Conservation (phyloP, 2,888 invertebrate genomes). For the Stenchaetothrips biformis region DNA sequence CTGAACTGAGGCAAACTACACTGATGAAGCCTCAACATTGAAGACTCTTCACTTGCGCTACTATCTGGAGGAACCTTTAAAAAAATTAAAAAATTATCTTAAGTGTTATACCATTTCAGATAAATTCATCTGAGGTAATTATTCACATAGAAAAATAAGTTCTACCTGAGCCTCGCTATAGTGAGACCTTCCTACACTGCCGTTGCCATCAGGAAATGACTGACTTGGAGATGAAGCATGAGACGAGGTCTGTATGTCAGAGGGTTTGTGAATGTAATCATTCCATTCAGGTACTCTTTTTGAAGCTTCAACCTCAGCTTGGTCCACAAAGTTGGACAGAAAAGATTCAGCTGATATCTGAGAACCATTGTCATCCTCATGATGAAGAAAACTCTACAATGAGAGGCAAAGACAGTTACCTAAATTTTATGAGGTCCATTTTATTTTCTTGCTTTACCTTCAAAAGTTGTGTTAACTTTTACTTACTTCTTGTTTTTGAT, state of each 20-base stretch:
- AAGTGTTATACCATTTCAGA: too few species aligned
- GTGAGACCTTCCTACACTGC: not conserved
- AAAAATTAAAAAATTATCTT: not conserved
- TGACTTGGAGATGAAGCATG: not conserved
- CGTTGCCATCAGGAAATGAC: not conserved
- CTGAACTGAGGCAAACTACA: slow-evolving; percentile 49
- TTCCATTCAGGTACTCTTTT: not conserved
- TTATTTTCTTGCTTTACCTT: not conserved
- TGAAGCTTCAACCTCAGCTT: not conserved
- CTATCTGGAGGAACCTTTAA: not conserved
- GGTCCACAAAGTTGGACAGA: not conserved
- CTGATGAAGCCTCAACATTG: slow-evolving; percentile 46
- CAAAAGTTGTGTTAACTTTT: not conserved
- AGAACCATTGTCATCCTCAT: slow-evolving; percentile 39
- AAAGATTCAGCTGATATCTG: slow-evolving; percentile 39
- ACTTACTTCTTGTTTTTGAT: slow-evolving; percentile 48
- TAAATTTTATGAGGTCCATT: not conserved
- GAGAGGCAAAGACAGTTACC: not conserved
- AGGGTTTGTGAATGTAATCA: not conserved
- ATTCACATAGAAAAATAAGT: not conserved
- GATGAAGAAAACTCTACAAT: not conserved
- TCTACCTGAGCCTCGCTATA: not conserved
- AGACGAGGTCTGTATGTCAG: not conserved
- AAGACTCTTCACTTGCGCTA: slow-evolving; percentile 42
- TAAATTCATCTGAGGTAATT: not conserved